These are phyloP conservation scores for Margarornis squamiger DNA, from an alignment of 2,797 vertebrate species.

Conservation along the genomic window DNA sequence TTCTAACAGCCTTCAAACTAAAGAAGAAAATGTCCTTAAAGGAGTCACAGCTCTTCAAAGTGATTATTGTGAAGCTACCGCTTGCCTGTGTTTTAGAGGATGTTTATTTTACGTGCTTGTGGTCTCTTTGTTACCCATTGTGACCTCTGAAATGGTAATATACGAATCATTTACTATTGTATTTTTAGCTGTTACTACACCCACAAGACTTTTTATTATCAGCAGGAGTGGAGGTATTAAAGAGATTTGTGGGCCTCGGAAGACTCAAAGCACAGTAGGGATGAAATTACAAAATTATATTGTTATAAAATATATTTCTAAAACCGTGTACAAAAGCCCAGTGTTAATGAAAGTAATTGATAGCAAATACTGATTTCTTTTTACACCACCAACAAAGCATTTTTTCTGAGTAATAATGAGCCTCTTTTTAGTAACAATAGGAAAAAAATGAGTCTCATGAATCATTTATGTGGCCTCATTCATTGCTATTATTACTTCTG, in stretches of 20 bases:
- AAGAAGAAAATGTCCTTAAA: conserved; percentile 55
- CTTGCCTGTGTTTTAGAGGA: conserved; percentile 17
- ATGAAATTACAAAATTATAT: conserved; percentile 66
- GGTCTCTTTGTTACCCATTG: conserved; percentile 48
- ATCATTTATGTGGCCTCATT: conserved; percentile 61
- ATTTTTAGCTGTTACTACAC: conserved; percentile 61
- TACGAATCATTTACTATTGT: conserved; percentile 56
- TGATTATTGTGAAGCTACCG: conserved; percentile 18
- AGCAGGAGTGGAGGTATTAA: conserved; percentile 60
- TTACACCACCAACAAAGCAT: conserved; percentile 46
- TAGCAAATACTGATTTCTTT: conserved; percentile 65
- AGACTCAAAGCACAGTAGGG: conserved; percentile 54
- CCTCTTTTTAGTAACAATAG: conserved; percentile 65
- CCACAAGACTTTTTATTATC: conserved; percentile 57
- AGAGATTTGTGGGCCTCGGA: conserved; percentile 60
- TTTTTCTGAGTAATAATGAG: conserved; percentile 60
- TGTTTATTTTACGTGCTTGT: conserved; percentile 42
- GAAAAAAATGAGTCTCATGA: conserved; percentile 54
- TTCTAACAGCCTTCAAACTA: conserved; percentile 46
- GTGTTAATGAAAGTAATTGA: conserved; percentile 68
- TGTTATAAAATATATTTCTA: conserved; percentile 64
- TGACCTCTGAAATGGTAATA: conserved; percentile 57
- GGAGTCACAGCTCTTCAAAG: conserved; percentile 38
- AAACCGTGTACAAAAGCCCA: conserved; percentile 35
- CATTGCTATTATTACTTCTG: conserved; percentile 62